Percentiles rank a stretch among this genome's conserved stretches.
These are phyloP conservation scores for Drosophila ananassae DNA, from an alignment of 1,140 invertebrate genomes.

Conservation along the genomic window DNA sequence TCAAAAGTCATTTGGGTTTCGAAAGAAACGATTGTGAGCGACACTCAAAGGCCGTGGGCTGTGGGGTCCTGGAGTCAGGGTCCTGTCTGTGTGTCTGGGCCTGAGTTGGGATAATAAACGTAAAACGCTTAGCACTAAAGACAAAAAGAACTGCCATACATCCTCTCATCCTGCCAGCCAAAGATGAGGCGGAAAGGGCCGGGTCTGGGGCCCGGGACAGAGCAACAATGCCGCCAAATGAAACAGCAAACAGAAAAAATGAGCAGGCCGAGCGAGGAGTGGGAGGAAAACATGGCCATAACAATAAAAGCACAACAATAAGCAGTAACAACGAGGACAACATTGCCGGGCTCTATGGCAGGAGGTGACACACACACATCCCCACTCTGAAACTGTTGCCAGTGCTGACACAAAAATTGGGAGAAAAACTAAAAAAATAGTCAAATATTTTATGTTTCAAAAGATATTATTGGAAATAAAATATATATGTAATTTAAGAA, in stretches of 20 bases:
- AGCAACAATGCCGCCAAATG: conserved; percentile 76
- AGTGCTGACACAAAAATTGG: conserved; percentile 18
- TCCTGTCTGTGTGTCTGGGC: conserved; percentile 19
- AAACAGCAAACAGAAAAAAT: conserved; percentile 61
- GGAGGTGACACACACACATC: conserved; percentile 30
- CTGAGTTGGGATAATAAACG: conserved; percentile 65
- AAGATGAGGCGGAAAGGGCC: neutral
- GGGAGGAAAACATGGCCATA: conserved; percentile 69
- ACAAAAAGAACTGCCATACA: conserved; percentile 45
- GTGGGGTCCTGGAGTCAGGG: conserved; percentile 11
- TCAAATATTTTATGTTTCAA: conserved; percentile 8
- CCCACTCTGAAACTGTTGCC: neutral
- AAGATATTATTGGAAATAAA: too few relatives aligned
- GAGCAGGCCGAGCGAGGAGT: conserved; percentile 18
- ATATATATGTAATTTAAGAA: too few relatives aligned
- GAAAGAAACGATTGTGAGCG: conserved; percentile 29
- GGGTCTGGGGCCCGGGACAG: conserved; percentile 1
- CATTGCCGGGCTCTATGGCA: conserved; percentile 35
- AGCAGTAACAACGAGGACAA: conserved; percentile 73
- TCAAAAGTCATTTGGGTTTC: conserved; percentile 65
- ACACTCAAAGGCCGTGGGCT: conserved; percentile 17
- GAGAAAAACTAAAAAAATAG: conserved; percentile 20
- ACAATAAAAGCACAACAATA: conserved; percentile 81
- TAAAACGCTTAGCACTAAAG: conserved; percentile 78
- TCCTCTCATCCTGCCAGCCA: conserved; percentile 10